A percentile compares a stretch with the other conserved stretches of the same genome.
phyloP scores from a whole-genome alignment of 2,888 invertebrate genomes.

The Amphimallon solstitiale region DNA sequence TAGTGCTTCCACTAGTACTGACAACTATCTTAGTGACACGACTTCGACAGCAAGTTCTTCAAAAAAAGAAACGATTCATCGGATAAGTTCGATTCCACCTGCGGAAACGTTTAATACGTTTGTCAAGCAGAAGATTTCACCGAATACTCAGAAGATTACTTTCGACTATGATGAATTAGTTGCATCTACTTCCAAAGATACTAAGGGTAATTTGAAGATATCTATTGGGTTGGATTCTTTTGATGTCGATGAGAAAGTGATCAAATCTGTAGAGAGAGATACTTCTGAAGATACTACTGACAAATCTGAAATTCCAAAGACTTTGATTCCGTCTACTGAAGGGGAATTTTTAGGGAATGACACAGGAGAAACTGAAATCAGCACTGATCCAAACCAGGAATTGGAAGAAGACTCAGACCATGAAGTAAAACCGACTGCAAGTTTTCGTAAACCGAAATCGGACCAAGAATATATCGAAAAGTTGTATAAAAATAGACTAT shows the following conservation, averaged over 20 bases:
- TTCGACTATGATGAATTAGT: slow-evolving; percentile 14
- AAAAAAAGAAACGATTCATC: slow-evolving; percentile 24
- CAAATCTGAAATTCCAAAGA: too few relatives aligned
- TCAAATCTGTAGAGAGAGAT: not conserved
- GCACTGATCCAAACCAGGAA: not conserved
- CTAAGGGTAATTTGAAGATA: not conserved
- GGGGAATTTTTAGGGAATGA: not conserved
- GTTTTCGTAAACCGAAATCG: slow-evolving; percentile 11
- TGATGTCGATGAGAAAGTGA: not conserved
- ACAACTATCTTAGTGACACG: not conserved
- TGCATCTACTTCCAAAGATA: not conserved
- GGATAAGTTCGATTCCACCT: slow-evolving; percentile 29
- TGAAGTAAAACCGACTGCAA: not conserved
- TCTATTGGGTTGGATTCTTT: slow-evolving; percentile 3
- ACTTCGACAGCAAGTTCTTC: not conserved
- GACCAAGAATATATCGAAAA: slow-evolving; percentile 21
- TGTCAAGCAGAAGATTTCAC: slow-evolving; percentile 27
- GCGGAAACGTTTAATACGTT: slow-evolving; percentile 34
- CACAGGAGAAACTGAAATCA: too few relatives aligned
- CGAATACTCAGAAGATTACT: not conserved
- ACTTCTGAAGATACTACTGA: not conserved
- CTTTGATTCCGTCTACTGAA: too few relatives aligned
- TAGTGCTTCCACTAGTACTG: not conserved
- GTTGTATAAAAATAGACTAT: not conserved
- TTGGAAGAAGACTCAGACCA: not conserved